phyloP scores from a whole-genome alignment of 1,140 invertebrate species.

The Stegodyphus dumicola region DNA sequence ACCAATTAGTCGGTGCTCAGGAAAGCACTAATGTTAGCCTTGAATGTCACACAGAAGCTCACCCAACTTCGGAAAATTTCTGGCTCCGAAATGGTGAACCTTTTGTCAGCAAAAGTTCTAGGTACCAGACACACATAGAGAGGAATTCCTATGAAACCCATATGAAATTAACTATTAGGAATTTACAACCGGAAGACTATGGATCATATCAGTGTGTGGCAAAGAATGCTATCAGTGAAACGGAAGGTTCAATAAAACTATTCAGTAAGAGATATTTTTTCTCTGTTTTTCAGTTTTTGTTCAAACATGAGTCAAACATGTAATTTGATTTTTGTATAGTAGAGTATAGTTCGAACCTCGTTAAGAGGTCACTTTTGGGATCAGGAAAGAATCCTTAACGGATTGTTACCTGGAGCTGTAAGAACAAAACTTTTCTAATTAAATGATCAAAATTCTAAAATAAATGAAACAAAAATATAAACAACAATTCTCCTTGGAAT shows the following conservation, averaged over 20 bases:
- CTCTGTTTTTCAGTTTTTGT: no score
- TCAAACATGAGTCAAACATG: no score
- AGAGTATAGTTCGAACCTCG: no score
- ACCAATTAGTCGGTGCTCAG: constrained; percentile 69
- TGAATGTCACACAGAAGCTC: constrained; percentile 69
- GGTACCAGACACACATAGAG: constrained; percentile 27
- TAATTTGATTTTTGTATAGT: no score
- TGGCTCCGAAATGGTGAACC: constrained; percentile 61
- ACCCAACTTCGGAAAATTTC: constrained; percentile 63
- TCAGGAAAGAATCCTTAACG: no score
- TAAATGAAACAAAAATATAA: no score
- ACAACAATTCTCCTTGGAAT: no score
- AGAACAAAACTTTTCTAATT: no score
- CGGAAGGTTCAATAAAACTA: constrained; percentile 87
- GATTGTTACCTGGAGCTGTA: no score
- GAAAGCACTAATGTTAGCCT: constrained; percentile 68
- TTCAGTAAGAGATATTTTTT: constrained; percentile 78
- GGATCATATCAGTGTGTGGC: constrained; percentile 90
- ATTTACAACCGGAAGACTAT: constrained; percentile 74
- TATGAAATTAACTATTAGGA: constrained; percentile 54
- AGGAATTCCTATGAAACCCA: constrained; percentile 49
- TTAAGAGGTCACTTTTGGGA: no score
- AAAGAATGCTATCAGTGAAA: constrained; percentile 91
- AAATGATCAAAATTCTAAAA: no score
- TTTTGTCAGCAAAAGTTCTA: constrained; percentile 14